Percentiles rank a stretch among this genome's conserved stretches.
These are phyloP conservation scores for Ptilonorhynchus violaceus DNA, from an alignment of 2,113 vertebrate species.

Conservation along the genomic window DNA sequence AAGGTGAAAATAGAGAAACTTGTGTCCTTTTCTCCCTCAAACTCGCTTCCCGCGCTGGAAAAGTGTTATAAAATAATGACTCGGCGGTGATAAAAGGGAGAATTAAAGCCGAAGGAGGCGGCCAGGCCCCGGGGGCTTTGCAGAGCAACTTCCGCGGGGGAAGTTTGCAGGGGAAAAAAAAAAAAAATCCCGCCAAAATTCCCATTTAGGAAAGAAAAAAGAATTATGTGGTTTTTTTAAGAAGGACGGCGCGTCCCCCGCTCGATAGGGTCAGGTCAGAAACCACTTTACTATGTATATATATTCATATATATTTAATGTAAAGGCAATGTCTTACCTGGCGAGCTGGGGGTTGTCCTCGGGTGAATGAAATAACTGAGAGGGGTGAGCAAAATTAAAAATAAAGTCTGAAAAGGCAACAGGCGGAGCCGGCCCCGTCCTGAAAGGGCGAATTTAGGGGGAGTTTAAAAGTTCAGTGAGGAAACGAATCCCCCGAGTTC, in stretches of 20 bases:
- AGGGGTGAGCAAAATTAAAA: neutral
- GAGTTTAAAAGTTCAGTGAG: constrained; percentile 28
- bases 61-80: neutral
- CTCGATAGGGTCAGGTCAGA: neutral
- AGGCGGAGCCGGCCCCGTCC: neutral
- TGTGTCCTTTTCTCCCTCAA: neutral
- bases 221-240: neutral
- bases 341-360: neutral
- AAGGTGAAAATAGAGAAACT: neutral
- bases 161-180: neutral
- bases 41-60: neutral
- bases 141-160: neutral
- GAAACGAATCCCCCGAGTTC: neutral
- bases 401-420: neutral
- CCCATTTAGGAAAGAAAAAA: neutral
- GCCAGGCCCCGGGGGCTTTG: neutral
- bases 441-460: neutral
- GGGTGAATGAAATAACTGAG: neutral
- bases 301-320: neutral
- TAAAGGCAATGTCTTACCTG: neutral
- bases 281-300: fast-evolving
- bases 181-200: neutral
- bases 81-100: neutral
- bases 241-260: neutral
- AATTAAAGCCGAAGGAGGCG: neutral